Evolutionary conservation across 2,888 invertebrate genomes (phyloP), one percentile per base, ranked within the genome.

Genomic region (Orgyia antiqua): DNA sequence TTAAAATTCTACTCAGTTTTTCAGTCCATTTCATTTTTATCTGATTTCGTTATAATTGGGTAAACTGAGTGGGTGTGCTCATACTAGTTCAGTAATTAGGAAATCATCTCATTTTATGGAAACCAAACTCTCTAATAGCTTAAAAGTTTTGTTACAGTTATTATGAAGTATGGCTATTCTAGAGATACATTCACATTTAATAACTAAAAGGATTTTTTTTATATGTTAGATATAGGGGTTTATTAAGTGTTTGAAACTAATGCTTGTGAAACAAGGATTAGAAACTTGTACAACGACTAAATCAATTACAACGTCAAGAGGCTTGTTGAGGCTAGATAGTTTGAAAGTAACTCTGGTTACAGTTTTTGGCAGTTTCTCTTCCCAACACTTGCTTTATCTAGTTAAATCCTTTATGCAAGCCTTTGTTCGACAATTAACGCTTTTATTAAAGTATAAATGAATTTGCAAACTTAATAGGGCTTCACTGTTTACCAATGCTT

Each of bases 281-380:
- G 60, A 68, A 65, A 75, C 62, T 69, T 68, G 58, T 58, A 60
- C 59, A 50, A 56, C 52, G 59, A 58, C 52, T 72, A 73, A 78
- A 66, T 76, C 64, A 64, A 77, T 79, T 80, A 79, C 50, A 57
- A 46, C 59, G 58, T 59, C 59, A 60, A 62, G 58, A 58, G 58
- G 52, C 52, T 51, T 66, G 67, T 76, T 71, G 68, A 68, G 63
- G 59, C 55, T 47, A 59, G 58, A 67, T 68, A 68, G 72, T 71
- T 68, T 62, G 64, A 61, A 57, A 47, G 45, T 48, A n/a, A n/a
- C n/a, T n/a, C n/a, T n/a, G n/a, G n/a, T n/a, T n/a, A n/a, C n/a
- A n/a, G n/a, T 60, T 60, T 62, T 51, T 42, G 51, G 42, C 47
- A 36, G 45, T 47, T 33, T 31, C 51, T 37, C 25, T 26, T 42